Evolutionary conservation across 2,888 invertebrate genomes (phyloP).

Genomic region (Hetaerina titia): DNA sequence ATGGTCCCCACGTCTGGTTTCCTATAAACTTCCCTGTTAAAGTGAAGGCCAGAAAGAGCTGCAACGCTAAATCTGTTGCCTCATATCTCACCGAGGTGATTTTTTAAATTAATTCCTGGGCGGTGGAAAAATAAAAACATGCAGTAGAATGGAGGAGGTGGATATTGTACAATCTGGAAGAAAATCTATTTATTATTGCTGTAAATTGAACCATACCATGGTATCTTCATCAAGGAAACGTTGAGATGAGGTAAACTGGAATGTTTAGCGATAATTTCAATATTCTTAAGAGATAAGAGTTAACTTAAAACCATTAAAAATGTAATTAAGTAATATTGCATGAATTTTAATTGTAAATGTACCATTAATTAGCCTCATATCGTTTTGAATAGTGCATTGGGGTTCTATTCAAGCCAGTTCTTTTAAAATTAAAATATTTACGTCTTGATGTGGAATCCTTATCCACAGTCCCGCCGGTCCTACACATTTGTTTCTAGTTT

Average conservation of each 20-base stretch:
- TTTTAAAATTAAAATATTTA: too few species aligned
- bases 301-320: neutral
- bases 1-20: neutral
- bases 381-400: too few species aligned
- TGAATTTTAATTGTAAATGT: too few species aligned
- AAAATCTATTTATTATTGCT: neutral
- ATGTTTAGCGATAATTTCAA: neutral
- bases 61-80: neutral
- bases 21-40: neutral
- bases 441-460: too few species aligned
- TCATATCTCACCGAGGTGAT: neutral
- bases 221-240: neutral
- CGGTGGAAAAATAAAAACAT: too few species aligned
- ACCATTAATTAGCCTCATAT: too few species aligned
- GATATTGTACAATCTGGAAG: neutral
- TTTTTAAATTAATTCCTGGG: neutral
- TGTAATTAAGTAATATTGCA: too few species aligned
- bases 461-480: too few species aligned
- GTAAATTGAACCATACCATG: neutral
- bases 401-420: too few species aligned
- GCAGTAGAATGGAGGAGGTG: too few species aligned
- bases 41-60: neutral
- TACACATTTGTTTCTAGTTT: too few species aligned
- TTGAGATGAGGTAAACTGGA: neutral
- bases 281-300: neutral